Evolutionary conservation across 2,113 vertebrate species (phyloP).

Genomic region (Sceloporus tristichus): DNA sequence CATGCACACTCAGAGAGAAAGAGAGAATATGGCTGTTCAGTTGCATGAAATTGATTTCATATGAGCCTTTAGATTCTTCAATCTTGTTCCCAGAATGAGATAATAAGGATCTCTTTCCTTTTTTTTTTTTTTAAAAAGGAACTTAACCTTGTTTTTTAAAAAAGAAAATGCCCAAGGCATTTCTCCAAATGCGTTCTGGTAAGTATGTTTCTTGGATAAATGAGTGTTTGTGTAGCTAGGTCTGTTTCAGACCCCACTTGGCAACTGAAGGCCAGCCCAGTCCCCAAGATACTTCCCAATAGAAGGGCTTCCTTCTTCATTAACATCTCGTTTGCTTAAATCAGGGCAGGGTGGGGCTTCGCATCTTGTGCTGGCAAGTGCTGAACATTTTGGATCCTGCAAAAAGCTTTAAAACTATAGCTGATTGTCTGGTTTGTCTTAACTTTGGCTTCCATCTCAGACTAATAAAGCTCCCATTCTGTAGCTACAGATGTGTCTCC

Average conservation of each 20-base stretch:
- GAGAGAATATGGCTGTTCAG: slow-evolving; percentile 54
- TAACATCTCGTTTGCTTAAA: neutral
- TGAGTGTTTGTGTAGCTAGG: slow-evolving; percentile 59
- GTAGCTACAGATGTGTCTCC: slow-evolving; percentile 29
- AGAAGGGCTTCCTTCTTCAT: neutral
- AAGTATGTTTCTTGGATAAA: slow-evolving; percentile 72
- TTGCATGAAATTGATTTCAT: slow-evolving; percentile 77
- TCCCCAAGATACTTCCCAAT: slow-evolving; percentile 21
- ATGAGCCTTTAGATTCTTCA: slow-evolving; percentile 66
- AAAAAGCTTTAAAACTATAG: slow-evolving; percentile 36
- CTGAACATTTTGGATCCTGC: slow-evolving; percentile 24
- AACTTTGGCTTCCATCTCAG: neutral
- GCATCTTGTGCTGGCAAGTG: slow-evolving; percentile 9
- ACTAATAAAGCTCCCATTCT: slow-evolving; percentile 10
- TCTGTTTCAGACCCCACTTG: slow-evolving; percentile 45
- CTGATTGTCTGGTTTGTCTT: slow-evolving; percentile 1
- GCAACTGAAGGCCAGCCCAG: slow-evolving; percentile 19
- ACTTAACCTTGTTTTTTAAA: slow-evolving; percentile 34
- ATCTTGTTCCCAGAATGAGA: slow-evolving; percentile 72
- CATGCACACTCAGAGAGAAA: neutral
- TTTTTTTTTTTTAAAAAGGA: slow-evolving; percentile 43
- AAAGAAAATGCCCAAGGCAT: slow-evolving; percentile 58
- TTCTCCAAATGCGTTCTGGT: slow-evolving; percentile 71
- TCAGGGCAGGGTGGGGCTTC: slow-evolving; percentile 37
- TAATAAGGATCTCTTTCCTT: slow-evolving; percentile 72